Percentiles rank a stretch among this genome's conserved stretches.
Conservation (phyloP, 2,888 invertebrate genomes). For the Drosophila austrosaltans region DNA sequence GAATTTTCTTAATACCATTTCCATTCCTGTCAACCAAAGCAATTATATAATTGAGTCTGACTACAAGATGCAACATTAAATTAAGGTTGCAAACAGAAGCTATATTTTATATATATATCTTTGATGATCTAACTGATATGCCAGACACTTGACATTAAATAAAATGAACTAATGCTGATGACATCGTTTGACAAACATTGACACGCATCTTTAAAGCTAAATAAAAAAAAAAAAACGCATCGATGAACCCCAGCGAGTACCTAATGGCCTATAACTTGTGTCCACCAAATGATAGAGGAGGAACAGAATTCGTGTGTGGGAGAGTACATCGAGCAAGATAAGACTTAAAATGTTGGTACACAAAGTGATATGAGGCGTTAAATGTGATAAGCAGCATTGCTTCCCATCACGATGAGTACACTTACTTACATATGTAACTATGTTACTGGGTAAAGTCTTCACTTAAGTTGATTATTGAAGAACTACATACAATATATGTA, state of each 20-base stretch:
- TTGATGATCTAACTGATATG: conserved; percentile 50
- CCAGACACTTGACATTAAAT: conserved; percentile 68
- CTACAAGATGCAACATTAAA: conserved; percentile 67
- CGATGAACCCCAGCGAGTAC: conserved; percentile 50
- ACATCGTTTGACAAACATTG: conserved; percentile 77
- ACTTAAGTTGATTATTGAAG: conserved; percentile 7
- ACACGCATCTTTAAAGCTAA: conserved; percentile 60
- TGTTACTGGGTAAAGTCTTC: conserved; percentile 11
- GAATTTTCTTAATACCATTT: conserved; percentile 36
- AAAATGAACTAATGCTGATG: conserved; percentile 64
- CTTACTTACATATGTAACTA: conserved; percentile 1
- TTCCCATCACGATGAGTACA: neutral
- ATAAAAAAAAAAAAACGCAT: conserved; percentile 36
- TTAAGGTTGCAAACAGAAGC: conserved; percentile 51
- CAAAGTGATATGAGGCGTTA: conserved; percentile 57
- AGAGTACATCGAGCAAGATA: neutral
- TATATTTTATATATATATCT: conserved; percentile 16
- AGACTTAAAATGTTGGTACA: conserved; percentile 17
- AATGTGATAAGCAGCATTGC: conserved; percentile 62
- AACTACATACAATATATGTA: conserved; percentile 1
- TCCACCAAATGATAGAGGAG: conserved; percentile 17
- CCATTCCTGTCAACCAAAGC: conserved; percentile 23
- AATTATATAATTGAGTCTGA: conserved; percentile 69
- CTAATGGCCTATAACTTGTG: conserved; percentile 65
- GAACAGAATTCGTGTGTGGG: neutral